phyloP scores from a whole-genome alignment of 2,113 vertebrate species.

The Aleadryas rufinucha region DNA sequence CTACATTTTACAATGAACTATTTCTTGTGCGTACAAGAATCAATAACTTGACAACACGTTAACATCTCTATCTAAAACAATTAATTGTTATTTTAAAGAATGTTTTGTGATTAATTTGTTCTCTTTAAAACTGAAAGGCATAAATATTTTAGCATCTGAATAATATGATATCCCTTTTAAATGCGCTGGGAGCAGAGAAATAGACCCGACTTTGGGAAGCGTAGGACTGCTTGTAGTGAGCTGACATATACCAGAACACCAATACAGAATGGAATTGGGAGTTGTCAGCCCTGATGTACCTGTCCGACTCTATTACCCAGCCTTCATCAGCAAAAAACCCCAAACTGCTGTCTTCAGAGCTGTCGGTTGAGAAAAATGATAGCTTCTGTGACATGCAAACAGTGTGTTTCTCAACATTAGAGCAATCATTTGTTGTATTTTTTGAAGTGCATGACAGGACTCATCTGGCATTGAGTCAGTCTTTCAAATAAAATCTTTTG shows the following conservation, averaged over 20 bases:
- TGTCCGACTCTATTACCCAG: neutral
- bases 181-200: neutral
- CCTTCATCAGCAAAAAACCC: neutral
- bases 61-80: neutral
- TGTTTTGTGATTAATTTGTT: neutral
- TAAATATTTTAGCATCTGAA: neutral
- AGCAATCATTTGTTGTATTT: neutral
- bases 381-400: neutral
- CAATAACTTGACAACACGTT: neutral
- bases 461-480: neutral
- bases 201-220: neutral
- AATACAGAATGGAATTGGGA: neutral
- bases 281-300: neutral
- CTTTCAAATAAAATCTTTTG: neutral
- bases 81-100: neutral
- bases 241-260: neutral
- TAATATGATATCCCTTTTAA: neutral
- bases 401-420: neutral
- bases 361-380: neutral
- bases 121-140: neutral
- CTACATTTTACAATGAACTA: neutral
- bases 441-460: neutral
- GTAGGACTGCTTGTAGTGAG: neutral
- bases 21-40: neutral
- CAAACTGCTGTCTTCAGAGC: neutral